Base-by-base conservation (phyloP, 1,140 invertebrate species). In the Subanguina moxae region DNA sequence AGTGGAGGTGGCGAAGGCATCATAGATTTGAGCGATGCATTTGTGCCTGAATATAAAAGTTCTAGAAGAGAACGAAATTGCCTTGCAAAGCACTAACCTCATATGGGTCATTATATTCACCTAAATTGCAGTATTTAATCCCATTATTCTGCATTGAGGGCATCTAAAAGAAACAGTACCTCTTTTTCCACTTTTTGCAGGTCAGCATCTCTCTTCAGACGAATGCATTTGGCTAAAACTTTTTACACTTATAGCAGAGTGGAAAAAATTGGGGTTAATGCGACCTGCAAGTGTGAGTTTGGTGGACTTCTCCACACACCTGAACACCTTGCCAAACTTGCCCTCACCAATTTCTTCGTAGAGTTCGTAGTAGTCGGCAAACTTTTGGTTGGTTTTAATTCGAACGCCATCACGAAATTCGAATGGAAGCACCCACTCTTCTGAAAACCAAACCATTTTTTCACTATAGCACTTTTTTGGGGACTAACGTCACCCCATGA, bases 241-340 rank as follows among this genome's bases (percentile, higher is more conserved):
- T 52, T 19, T 45, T 13, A 45, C 43, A 45, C 43, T n/a, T n/a
- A n/a, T n/a, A 45, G n/a, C n/a, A 45, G 11, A 13, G 43, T 45
- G n/a, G 43, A n/a, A 13, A 45, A 45, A 45, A 45, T 45, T 13
- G n/a, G n/a, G 11, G 43, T 11, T 13, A 45, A 15, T 52, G 3
- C 17, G 81, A 15, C 80, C 80, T 15, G 80, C 80, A 13, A 82
- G 68, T 30, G 75, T 73, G 21, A 79, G 61, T 11, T 67, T 63
- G 19, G 80, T 76, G 1, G 48, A 57, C 62, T 80, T 83, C 52
- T 82, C 81, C 17, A 71, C 65, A 32, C 80, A 81, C 28, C 76
- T 70, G 62, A 68, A 82, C 15, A 82, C 80, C 73, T 80, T 77
- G 30, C 80, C 80, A 84, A 98, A 98, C 88, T 97, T 97, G 1